Percentiles rank a stretch among this genome's conserved stretches.
These are phyloP conservation scores for Harpagus bidentatus DNA, from an alignment of 2,113 vertebrate genomes.

Conservation along the genomic window DNA sequence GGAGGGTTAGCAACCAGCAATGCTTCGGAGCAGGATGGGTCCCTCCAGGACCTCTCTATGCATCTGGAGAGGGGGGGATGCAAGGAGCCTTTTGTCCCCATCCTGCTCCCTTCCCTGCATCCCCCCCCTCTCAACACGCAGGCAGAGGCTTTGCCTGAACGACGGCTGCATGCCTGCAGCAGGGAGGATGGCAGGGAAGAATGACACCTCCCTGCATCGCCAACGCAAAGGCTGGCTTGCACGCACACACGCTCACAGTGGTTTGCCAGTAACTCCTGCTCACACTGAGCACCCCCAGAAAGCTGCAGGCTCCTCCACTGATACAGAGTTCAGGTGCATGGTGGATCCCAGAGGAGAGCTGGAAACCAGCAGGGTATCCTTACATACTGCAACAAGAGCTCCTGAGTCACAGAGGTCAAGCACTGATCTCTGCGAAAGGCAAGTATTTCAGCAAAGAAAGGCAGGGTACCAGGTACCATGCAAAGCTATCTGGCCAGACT, in stretches of 20 bases:
- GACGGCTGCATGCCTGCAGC: rapidly evolving
- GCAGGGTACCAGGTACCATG: background rate
- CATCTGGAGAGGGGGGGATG: background rate
- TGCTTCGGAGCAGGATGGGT: background rate
- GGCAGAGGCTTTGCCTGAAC: background rate
- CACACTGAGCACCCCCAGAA: background rate
- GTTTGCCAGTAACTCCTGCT: background rate
- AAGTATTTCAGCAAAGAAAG: background rate
- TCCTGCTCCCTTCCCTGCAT: background rate
- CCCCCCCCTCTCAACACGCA: rapidly evolving
- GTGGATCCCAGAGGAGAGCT: background rate
- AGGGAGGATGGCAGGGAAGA: background rate
- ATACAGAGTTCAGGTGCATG: background rate
- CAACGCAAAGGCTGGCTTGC: background rate
- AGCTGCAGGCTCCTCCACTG: background rate
- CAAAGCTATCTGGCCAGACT: background rate
- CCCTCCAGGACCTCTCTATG: background rate
- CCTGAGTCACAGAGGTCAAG: background rate
- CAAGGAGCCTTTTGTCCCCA: rapidly evolving
- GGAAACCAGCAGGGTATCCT: background rate
- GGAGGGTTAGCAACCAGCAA: background rate
- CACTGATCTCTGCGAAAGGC: background rate
- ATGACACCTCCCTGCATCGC: background rate
- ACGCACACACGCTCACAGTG: rapidly evolving
- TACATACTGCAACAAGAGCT: background rate